Evolutionary conservation across 2,797 vertebrate genomes (phyloP), one percentile per base, ranked within the genome.

Genomic region (Danio tinwini): DNA sequence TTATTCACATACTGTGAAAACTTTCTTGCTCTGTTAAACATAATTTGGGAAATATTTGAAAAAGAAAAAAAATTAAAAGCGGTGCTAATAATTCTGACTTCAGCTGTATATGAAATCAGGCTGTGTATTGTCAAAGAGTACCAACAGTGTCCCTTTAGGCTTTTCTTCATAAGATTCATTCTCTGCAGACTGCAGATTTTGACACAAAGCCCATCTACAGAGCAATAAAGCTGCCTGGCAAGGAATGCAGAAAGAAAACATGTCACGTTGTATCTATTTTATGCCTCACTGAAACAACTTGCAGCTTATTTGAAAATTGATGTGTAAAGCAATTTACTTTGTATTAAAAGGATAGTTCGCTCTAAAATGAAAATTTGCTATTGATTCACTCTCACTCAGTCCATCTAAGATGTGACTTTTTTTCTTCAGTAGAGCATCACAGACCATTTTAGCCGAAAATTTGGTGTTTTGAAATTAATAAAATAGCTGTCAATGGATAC

Each of bases 231-330:
- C 77, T 58, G 55, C 44, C 58, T 55, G 16, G 69, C 37, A 68
- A 80, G 68, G 76, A 85, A 85, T 74, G 78, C 56, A 79, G 14
- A 64, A 82, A 80, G 55, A 79, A 84, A 83, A 81, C 71, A 68
- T 63, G 72, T 74, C 63, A 50, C 16, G 52, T 72, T 76, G 50
- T 76, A 76, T 71, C 49, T 76, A 42, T 59, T 76, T 74, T 74
- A 67, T 73, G 56, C 59, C 70, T 81, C 69, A 75, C 42, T 71
- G 53, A 44, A 61, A 73, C 80, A 77, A 9, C 64, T 42, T 47
- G 44, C 53, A 14, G 58, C 73, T 52, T 69, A 67, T 65, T 78
- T 61, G 5, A 50, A 42, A 61, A 50, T 42, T 42, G 62, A 61
- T 16, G 12, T 61, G 44, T 65, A 56, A 42, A n/a, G 39, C 50